A percentile compares a stretch with the other conserved stretches of the same genome.
Evolutionary conservation across 2,888 invertebrate genomes (phyloP).

Genomic region (Drosophila suboccidentalis): DNA sequence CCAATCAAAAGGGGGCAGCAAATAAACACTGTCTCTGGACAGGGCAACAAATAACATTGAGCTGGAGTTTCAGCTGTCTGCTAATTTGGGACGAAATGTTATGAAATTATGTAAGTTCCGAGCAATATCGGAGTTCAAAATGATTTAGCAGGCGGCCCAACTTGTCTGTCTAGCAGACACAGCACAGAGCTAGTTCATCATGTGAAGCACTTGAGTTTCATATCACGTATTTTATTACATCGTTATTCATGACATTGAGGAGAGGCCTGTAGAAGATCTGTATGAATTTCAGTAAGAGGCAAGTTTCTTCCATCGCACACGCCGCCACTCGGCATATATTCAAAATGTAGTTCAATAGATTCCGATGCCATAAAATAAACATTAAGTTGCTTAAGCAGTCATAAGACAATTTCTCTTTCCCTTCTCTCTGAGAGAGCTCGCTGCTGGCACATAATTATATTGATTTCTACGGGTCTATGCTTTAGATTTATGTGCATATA

Average conservation of each 20-base stretch:
- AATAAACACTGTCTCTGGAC: slow-evolving; percentile 44
- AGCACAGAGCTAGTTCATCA: slow-evolving; percentile 65
- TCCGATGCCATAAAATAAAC: slow-evolving; percentile 72
- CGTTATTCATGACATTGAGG: slow-evolving; percentile 76
- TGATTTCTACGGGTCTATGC: slow-evolving; percentile 57
- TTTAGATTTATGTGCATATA: slow-evolving; percentile 61
- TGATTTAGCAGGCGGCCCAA: slow-evolving; percentile 4
- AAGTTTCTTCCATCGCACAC: slow-evolving; percentile 51
- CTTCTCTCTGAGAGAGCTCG: not conserved
- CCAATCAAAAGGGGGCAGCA: slow-evolving; percentile 9
- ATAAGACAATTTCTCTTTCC: slow-evolving; percentile 19
- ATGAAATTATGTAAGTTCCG: slow-evolving; percentile 21
- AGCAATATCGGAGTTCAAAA: not conserved
- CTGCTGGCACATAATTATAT: slow-evolving; percentile 68
- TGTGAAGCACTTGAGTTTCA: slow-evolving; percentile 66
- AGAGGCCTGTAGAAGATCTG: slow-evolving; percentile 14
- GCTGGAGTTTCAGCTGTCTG: slow-evolving; percentile 37
- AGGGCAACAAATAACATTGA: slow-evolving; percentile 23
- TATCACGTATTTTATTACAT: slow-evolving; percentile 81
- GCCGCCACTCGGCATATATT: slow-evolving; percentile 50
- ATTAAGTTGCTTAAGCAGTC: slow-evolving; percentile 69
- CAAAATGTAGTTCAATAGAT: slow-evolving; percentile 79
- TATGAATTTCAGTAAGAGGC: slow-evolving; percentile 57
- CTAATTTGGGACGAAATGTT: slow-evolving; percentile 69
- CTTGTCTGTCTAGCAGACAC: slow-evolving; percentile 10